Evolutionary conservation across 2,888 invertebrate genomes (phyloP), one percentile per base, ranked within the genome.

Genomic region (Hirtodrosophila duncani): DNA sequence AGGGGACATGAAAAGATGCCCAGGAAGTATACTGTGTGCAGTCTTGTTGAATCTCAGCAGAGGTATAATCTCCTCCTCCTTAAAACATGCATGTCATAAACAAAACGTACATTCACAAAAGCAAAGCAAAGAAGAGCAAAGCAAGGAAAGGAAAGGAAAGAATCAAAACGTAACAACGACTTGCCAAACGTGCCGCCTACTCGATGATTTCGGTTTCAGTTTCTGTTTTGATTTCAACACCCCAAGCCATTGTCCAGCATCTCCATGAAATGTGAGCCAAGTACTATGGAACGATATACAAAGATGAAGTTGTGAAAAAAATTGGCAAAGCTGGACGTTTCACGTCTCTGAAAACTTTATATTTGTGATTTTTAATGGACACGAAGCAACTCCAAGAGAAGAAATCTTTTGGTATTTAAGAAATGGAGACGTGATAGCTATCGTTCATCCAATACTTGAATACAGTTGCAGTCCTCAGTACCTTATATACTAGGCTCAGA

Each of bases 21-120:
- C 39, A 27, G 31, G 36, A 39, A 16, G 11, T 3, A 21, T 42
- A 2, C 11, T 6, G 14, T 10, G 11, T 24, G 49, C 20, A 4
- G 20, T 27, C 55, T 44, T 65, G 50, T 61, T 63, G 49, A 44
- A 36, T 4, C 27, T 26, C 21, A 29, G 29, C 41, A 3, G 31
- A 29, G 43, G n/a, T 51, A 67, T 75, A 79, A 72, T 79, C 75
- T 74, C 79, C 37, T 57, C 46, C 42, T 39, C 51, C 69, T 56
- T 45, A 61, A 46, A 48, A 67, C 67, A 67, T 79, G 79, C 57
- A 53, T 34, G 55, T 44, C 79, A 75, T 78, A 72, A 79, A 79
- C 75, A 60, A 74, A 53, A 48, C 38, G 41, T 49, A 27, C 60
- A 51, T 33, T 42, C 39, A 55, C n/a, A 16, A 3, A 20, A 14